Evolutionary conservation across 2,113 vertebrate species (phyloP).

Genomic region (Daboia siamensis): DNA sequence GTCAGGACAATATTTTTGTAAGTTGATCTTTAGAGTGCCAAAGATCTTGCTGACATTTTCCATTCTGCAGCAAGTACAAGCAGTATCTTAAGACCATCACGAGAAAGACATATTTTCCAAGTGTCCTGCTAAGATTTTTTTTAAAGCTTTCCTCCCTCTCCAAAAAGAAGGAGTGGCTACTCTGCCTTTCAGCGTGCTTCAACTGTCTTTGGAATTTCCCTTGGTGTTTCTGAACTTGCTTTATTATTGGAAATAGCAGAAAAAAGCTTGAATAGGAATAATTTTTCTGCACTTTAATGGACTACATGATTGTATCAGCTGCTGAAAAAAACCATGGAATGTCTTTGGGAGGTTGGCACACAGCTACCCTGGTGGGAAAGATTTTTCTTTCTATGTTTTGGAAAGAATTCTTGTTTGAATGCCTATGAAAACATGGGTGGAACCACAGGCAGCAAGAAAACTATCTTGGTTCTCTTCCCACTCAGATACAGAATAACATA

Average conservation of each 20-base stretch:
- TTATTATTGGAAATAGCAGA: background rate
- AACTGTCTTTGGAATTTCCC: background rate
- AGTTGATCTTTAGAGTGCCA: background rate
- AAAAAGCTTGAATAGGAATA: background rate
- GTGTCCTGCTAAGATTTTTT: background rate
- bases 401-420: slow-evolving; percentile 56
- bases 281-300: background rate
- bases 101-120: background rate
- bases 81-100: background rate
- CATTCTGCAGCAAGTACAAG: background rate
- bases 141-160: background rate
- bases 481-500: background rate
- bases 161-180: background rate
- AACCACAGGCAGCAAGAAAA: slow-evolving; percentile 18
- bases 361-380: slow-evolving; percentile 40
- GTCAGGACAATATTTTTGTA: background rate
- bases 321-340: slow-evolving; percentile 48
- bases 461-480: too few species aligned
- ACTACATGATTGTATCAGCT: slow-evolving; percentile 53
- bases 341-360: slow-evolving; percentile 50
- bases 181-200: background rate
- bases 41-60: background rate
- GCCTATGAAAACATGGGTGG: slow-evolving; percentile 53
- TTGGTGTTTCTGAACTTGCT: background rate
- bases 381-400: slow-evolving; percentile 56